Evolutionary conservation across 2,113 vertebrate species (phyloP).

Genomic region (Prietella phreatophila): DNA sequence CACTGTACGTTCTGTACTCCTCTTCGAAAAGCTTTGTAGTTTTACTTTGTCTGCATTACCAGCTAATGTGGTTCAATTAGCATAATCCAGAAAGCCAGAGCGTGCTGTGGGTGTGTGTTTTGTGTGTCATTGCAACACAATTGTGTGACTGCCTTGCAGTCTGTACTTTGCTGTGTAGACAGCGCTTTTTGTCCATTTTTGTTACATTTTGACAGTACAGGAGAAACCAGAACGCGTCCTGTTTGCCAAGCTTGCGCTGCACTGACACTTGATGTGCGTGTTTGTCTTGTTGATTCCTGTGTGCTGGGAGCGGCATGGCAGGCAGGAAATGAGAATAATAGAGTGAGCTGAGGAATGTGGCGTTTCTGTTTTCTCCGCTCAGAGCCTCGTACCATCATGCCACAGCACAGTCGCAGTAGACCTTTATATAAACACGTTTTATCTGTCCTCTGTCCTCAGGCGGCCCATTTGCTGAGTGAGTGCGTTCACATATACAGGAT

Average conservation of each 20-base stretch:
- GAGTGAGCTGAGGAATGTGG: conserved; percentile 65
- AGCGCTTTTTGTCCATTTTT: background rate
- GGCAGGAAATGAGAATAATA: conserved; percentile 72
- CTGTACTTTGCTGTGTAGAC: background rate
- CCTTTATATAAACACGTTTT: background rate
- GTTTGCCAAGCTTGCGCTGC: conserved; percentile 31
- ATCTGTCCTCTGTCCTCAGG: conserved; percentile 4
- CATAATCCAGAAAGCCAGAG: background rate
- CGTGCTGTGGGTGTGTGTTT: background rate
- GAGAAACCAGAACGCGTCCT: conserved; percentile 21
- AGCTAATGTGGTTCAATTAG: conserved; percentile 19
- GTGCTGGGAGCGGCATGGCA: conserved; percentile 58
- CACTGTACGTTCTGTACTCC: background rate
- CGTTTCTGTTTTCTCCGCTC: conserved; percentile 62
- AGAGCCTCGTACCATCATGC: conserved; percentile 12
- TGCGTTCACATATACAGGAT: background rate
- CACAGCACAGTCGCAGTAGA: conserved; percentile 11
- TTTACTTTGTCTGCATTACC: background rate
- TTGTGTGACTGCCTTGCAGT: background rate
- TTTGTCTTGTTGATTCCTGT: conserved; percentile 72
- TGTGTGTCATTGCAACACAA: background rate
- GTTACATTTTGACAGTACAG: background rate
- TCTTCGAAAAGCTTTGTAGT: background rate
- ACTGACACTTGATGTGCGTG: conserved; percentile 54
- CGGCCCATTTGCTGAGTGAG: background rate